A percentile compares a stretch with the other conserved stretches of the same genome.
Conservation (phyloP, 2,113 vertebrate genomes). For the Zosterops pallidus region DNA sequence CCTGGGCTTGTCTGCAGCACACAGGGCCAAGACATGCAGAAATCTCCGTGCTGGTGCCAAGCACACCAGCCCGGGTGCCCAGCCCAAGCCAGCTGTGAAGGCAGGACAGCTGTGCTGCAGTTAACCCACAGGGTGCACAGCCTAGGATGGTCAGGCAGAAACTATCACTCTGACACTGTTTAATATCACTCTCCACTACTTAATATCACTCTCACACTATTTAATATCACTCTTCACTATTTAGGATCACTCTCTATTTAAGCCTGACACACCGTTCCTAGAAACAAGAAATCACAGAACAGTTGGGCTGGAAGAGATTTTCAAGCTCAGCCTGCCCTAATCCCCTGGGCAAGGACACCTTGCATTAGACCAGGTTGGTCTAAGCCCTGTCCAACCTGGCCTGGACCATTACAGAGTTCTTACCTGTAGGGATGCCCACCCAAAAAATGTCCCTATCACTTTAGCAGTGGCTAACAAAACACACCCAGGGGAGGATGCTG, state of each 20-base stretch:
- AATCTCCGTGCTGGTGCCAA: not conserved
- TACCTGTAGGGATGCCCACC: not conserved
- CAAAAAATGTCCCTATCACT: not conserved
- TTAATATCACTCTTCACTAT: not conserved
- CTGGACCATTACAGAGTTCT: not conserved
- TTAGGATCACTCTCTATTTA: not conserved
- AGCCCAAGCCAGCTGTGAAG: not conserved
- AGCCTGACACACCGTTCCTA: not conserved
- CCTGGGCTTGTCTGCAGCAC: not conserved
- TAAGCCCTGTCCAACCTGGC: not conserved
- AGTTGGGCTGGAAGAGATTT: not conserved
- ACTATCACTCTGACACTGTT: fast-evolving
- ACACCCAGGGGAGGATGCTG: fast-evolving
- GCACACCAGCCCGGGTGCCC: not conserved
- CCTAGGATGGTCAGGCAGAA: fast-evolving
- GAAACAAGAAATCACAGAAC: not conserved
- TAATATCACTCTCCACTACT: not conserved
- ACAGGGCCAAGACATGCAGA: not conserved
- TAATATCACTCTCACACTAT: not conserved
- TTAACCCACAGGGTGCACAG: fast-evolving
- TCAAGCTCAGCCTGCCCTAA: not conserved
- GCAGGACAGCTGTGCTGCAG: not conserved
- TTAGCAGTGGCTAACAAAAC: not conserved
- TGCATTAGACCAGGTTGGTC: not conserved
- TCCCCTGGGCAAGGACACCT: not conserved